Conservation (phyloP, 2,797 vertebrate genomes). For the Brachyrhaphis roseni region DNA sequence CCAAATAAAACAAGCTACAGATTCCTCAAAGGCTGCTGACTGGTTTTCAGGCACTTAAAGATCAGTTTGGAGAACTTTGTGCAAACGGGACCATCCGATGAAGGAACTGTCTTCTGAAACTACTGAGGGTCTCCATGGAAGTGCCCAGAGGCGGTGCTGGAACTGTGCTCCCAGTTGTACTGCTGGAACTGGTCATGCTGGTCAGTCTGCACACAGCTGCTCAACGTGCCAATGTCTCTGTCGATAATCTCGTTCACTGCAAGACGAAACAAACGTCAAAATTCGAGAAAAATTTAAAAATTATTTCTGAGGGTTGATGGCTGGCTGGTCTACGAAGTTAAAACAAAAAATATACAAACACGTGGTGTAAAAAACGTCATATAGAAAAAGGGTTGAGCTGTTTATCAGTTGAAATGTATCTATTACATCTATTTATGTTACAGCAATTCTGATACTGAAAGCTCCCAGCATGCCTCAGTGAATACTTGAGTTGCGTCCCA, state of each 20-base stretch:
- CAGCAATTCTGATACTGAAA: neutral
- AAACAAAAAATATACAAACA: neutral
- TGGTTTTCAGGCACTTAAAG: conserved; percentile 61
- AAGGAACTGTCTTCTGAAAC: neutral
- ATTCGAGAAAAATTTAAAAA: neutral
- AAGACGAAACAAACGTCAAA: conserved; percentile 21
- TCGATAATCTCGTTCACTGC: conserved; percentile 96
- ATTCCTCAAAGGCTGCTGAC: conserved; percentile 6
- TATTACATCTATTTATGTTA: neutral
- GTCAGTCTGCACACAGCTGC: conserved; percentile 37
- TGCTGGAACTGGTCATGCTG: conserved; percentile 39
- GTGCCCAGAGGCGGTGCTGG: conserved; percentile 8
- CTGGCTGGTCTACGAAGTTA: neutral
- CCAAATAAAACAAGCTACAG: neutral
- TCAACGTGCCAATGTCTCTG: conserved; percentile 88
- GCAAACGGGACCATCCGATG: conserved; percentile 11
- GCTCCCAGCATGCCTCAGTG: neutral
- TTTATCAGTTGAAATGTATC: neutral
- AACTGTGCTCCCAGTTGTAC: conserved; percentile 51
- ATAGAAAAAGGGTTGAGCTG: neutral
- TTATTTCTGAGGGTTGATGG: neutral
- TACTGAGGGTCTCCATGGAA: conserved; percentile 47
- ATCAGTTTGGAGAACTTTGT: conserved; percentile 38
- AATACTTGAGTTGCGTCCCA: neutral
- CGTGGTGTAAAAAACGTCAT: neutral